phyloP scores from a whole-genome alignment of 2,797 vertebrate genomes.

The Melopsittacus undulatus region DNA sequence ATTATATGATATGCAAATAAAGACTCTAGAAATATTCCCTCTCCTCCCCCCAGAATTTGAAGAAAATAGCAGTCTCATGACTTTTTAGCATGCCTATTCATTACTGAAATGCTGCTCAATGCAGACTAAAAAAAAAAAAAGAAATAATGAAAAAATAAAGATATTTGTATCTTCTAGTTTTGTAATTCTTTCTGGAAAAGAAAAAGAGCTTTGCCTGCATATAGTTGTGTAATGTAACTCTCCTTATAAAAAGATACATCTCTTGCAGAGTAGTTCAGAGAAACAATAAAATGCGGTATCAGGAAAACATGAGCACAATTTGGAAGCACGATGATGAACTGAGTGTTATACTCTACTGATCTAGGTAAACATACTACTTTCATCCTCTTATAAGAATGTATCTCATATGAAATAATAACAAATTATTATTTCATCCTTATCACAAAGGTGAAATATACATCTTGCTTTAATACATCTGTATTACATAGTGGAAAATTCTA shows the following conservation, averaged over 20 bases:
- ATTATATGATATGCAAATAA: not conserved
- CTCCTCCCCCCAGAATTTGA: not conserved
- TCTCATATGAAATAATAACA: not conserved
- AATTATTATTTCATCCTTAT: not conserved
- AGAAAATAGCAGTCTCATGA: not conserved
- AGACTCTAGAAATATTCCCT: not conserved
- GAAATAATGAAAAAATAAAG: not conserved
- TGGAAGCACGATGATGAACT: not conserved
- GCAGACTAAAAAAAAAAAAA: not conserved
- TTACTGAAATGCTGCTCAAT: not conserved
- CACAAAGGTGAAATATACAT: not conserved
- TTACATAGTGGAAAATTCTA: not conserved
- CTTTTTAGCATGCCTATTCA: not conserved
- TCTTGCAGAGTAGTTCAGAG: not conserved
- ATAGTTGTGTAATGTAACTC: not conserved
- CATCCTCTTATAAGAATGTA: not conserved
- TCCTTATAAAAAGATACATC: not conserved
- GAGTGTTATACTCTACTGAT: not conserved
- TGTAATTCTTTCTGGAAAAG: not conserved
- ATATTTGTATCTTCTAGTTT: not conserved
- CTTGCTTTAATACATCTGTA: fast-evolving
- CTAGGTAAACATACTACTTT: not conserved
- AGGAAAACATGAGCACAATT: not conserved
- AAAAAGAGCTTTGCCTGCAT: not conserved
- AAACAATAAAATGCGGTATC: not conserved